Percentiles rank a stretch among this genome's conserved stretches.
phyloP scores from a whole-genome alignment of 2,113 vertebrate genomes.

The Jacana jacana region DNA sequence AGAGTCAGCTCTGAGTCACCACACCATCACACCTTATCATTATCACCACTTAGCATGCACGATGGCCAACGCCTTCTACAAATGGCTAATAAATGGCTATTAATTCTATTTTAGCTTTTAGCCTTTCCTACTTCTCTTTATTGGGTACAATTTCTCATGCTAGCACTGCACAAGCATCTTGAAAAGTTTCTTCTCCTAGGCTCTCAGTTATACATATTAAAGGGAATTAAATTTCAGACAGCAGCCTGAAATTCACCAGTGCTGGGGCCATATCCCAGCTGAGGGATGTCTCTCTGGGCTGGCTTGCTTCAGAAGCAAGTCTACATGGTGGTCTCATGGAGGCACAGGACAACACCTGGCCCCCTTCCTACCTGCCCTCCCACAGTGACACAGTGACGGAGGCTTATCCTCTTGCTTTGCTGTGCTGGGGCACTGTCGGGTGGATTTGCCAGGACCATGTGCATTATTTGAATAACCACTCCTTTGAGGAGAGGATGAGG shows the following conservation, averaged over 20 bases:
- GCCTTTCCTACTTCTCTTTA: not conserved
- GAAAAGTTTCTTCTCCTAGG: not conserved
- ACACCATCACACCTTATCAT: accelerated
- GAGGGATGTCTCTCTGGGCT: not conserved
- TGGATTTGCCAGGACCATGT: not conserved
- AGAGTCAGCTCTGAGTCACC: slow-evolving; percentile 6
- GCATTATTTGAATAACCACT: not conserved
- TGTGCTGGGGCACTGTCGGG: not conserved
- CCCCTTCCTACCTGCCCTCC: not conserved
- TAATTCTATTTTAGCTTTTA: not conserved
- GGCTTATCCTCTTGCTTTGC: not conserved
- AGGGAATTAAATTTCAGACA: not conserved
- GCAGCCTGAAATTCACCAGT: not conserved
- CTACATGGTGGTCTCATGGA: not conserved
- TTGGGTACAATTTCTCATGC: not conserved
- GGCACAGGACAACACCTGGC: not conserved
- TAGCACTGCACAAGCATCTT: not conserved
- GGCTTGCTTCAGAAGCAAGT: not conserved
- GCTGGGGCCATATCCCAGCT: not conserved
- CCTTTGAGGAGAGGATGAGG: not conserved
- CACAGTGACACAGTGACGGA: not conserved
- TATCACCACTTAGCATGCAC: not conserved
- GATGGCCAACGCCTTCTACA: not conserved
- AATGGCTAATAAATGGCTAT: not conserved
- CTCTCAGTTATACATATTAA: not conserved